Conservation (phyloP, 1,140 invertebrate genomes). For the Eubasilissa regina region DNA sequence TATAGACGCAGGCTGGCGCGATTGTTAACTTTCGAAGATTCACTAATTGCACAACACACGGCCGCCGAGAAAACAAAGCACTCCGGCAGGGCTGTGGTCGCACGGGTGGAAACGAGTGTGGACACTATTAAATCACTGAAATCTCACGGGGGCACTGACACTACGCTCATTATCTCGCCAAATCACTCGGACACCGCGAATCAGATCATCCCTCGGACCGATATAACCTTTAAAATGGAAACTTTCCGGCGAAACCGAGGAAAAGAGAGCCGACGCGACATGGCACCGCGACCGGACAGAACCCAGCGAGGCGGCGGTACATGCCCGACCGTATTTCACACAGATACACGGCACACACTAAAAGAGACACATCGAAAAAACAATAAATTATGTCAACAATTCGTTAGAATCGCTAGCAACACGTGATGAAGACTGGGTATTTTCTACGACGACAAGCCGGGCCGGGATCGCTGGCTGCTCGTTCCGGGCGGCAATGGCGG, state of each 20-base stretch:
- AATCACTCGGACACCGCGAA: slow-evolving; percentile 31
- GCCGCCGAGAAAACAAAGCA: slow-evolving; percentile 44
- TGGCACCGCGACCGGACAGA: slow-evolving; percentile 34
- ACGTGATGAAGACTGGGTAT: slow-evolving; percentile 34
- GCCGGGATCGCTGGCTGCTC: neutral
- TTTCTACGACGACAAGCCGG: neutral
- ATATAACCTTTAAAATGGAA: slow-evolving; percentile 20
- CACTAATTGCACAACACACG: slow-evolving; percentile 47
- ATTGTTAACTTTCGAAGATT: slow-evolving; percentile 2
- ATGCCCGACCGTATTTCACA: slow-evolving; percentile 45
- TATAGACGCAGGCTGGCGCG: neutral
- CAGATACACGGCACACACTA: slow-evolving; percentile 46
- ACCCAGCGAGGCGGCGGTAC: neutral
- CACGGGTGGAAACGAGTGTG: slow-evolving; percentile 11
- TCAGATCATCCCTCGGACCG: slow-evolving; percentile 3
- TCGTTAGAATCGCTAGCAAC: slow-evolving; percentile 44
- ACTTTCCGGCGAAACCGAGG: neutral
- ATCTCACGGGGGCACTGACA: slow-evolving; percentile 36
- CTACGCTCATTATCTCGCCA: slow-evolving; percentile 23
- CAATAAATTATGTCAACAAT: slow-evolving; percentile 54
- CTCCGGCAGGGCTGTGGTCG: slow-evolving; percentile 30
- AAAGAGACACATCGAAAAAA: slow-evolving; percentile 52
- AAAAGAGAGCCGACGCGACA: slow-evolving; percentile 15
- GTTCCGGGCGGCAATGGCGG: slow-evolving; percentile 36
- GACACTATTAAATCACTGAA: slow-evolving; percentile 45